These are phyloP conservation scores for Callithrix jacchus DNA, from an alignment of 2,113 vertebrate genomes.

Conservation along the genomic window DNA sequence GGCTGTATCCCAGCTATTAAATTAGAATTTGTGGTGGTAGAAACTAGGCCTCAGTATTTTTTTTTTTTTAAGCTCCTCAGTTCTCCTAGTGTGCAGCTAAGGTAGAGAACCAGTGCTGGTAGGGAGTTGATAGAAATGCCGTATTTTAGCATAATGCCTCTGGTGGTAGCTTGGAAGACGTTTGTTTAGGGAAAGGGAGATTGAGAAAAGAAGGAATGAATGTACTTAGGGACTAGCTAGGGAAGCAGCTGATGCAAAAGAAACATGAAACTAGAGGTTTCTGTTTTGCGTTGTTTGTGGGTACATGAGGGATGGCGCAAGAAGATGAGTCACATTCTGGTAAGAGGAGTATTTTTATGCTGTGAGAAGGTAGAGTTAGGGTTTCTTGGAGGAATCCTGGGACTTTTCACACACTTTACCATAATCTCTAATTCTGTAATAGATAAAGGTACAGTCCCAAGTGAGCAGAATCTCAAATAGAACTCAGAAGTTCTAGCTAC, in stretches of 20 bases:
- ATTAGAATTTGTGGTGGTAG: not conserved
- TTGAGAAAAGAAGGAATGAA: not conserved
- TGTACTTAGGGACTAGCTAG: not conserved
- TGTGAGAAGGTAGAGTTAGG: not conserved
- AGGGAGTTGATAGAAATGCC: not conserved
- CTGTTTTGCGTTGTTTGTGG: not conserved
- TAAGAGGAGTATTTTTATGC: not conserved
- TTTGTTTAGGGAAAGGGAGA: not conserved
- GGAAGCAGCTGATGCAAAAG: not conserved
- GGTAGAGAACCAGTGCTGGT: not conserved
- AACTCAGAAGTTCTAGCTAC: not conserved
- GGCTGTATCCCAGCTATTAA: not conserved
- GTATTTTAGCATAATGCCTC: not conserved
- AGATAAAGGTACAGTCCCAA: not conserved
- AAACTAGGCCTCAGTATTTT: not conserved
- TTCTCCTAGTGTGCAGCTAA: not conserved
- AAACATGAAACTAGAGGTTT: not conserved
- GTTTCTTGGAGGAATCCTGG: conserved; percentile 10
- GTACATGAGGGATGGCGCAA: not conserved
- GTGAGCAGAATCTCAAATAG: not conserved
- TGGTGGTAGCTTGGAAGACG: not conserved
- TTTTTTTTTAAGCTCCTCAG: not conserved
- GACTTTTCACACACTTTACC: not conserved
- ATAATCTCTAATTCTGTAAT: conserved; percentile 19
- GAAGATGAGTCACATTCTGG: not conserved